Conservation (phyloP, 2,888 invertebrate genomes). For the Hydraecia micacea region DNA sequence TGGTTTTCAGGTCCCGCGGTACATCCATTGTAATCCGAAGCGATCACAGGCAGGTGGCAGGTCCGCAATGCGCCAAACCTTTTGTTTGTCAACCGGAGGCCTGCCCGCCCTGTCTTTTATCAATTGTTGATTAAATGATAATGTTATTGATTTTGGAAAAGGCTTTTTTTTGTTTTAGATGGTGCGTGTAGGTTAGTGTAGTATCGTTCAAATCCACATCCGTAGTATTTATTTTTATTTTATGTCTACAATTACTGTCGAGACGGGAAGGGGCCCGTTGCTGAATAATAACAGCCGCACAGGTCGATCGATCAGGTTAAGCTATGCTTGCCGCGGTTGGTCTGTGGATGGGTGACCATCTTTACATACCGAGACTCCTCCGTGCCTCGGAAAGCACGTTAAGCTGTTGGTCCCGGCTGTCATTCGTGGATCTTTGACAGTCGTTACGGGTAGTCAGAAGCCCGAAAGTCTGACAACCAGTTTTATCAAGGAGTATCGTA, state of each 20-base stretch:
- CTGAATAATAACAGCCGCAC: no score
- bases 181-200: background rate
- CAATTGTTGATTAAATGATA: background rate
- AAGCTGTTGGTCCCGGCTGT: no score
- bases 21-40: constrained; percentile 38
- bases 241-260: background rate
- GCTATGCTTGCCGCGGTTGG: no score
- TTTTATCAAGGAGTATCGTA: no score
- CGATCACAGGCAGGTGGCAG: constrained; percentile 27
- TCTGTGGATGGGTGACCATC: no score
- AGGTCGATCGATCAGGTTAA: no score
- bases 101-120: background rate
- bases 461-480: no score
- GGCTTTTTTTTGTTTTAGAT: background rate
- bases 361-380: no score
- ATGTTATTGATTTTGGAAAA: constrained; percentile 7
- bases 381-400: no score
- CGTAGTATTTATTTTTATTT: background rate
- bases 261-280: no score
- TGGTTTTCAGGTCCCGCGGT: constrained; percentile 1
- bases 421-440: no score
- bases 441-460: no score
- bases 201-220: background rate
- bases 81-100: constrained; percentile 34
- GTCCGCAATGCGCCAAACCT: constrained; percentile 57